phyloP scores from a whole-genome alignment of 2,113 vertebrate genomes.

The Xiphophorus hellerii region DNA sequence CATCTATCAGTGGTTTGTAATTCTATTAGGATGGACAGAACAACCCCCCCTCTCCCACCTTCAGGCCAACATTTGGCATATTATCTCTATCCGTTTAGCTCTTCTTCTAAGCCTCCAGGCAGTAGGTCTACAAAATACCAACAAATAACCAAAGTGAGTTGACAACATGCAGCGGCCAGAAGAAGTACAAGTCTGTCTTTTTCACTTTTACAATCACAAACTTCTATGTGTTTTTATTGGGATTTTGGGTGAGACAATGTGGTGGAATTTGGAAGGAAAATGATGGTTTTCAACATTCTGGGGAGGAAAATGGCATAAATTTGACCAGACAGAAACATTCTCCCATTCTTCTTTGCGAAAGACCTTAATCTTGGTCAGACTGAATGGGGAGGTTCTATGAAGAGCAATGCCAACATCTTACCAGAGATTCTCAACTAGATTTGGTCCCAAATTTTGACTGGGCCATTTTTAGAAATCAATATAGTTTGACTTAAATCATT shows the following conservation, averaged over 20 bases:
- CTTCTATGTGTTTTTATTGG: background rate
- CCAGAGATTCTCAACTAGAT: too few species aligned
- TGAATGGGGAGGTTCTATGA: background rate
- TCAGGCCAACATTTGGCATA: constrained; percentile 63
- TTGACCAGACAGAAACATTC: background rate
- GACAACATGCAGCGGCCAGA: constrained; percentile 29
- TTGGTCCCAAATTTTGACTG: too few species aligned
- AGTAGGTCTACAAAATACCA: constrained; percentile 50
- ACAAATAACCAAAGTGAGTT: constrained; percentile 69
- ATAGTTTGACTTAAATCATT: too few species aligned
- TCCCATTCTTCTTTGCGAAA: too few species aligned
- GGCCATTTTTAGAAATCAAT: too few species aligned
- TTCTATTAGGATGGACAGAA: constrained; percentile 78
- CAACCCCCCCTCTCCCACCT: constrained; percentile 26
- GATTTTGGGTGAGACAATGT: too few species aligned
- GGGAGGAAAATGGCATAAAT: too few species aligned
- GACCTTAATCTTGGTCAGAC: background rate
- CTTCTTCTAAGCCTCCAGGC: constrained; percentile 62
- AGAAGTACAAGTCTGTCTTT: background rate
- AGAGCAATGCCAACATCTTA: too few species aligned
- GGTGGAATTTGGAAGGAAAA: too few species aligned
- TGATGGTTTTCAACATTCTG: too few species aligned
- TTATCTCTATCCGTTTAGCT: constrained; percentile 69
- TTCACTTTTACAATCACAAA: background rate
- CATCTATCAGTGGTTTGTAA: constrained; percentile 78